Evolutionary conservation across 2,888 invertebrate genomes (phyloP), one percentile per base, ranked within the genome.

Genomic region (Marasmarcha lunaedactyla): DNA sequence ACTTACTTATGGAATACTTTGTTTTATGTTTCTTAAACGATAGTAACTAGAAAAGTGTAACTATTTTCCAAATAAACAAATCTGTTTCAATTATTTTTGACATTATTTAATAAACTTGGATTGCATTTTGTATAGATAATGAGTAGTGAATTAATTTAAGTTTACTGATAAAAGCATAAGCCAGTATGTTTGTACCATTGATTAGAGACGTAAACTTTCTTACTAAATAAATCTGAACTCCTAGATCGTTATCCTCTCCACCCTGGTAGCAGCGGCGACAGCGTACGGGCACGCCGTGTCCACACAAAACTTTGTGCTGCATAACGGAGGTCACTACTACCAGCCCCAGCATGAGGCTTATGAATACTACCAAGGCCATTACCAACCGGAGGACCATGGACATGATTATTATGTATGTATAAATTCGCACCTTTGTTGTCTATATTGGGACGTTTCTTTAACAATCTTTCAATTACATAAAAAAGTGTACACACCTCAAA

Each of bases 201-300:
- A 14, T 35, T 36, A 6, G 2, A 34, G 14, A 34, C 14, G 34
- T 13, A n/a, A 13, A 34, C 13, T 34, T 13, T 4, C 13, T 10
- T 7, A 34, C 12, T 6, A 14, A 9, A 27, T 36, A 12, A 20
- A 20, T 20, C 20, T 7, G 3, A 14, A 25, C 1, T 37, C 45
- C 12, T 39, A 86, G 86, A 67, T 84, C 46, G 48, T 81, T 48
- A 63, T 73, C 40, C 59, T 86, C 42, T 63, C 71, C 46, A 70
- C 71, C 42, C 49, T 85, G 47, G 48, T 85, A 54, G 71, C 72
- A 36, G 64, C 83, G 2, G 78, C 79, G 84, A 46, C 49, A 35
- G 55, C 52, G 2, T 63, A 70, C 39, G 70, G 65, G 4, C 64
- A 61, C 40, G 78, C 74, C 1, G 63, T 74, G 0, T 77, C 77